Evolutionary conservation across 2,888 invertebrate species (phyloP).

Genomic region (Creontiades dilutus): DNA sequence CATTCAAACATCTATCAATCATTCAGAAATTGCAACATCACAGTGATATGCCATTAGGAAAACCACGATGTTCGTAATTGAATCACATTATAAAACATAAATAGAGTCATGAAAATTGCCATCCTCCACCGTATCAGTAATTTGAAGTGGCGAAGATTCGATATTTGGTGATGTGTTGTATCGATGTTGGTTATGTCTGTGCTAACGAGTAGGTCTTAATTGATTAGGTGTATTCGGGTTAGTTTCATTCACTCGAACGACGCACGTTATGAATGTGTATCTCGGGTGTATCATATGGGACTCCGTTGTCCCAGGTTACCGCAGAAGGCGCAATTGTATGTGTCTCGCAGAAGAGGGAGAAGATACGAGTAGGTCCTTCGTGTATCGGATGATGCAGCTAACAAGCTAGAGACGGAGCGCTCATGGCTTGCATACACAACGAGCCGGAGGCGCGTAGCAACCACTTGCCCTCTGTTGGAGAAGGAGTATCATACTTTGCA

Average conservation of each 20-base stretch:
- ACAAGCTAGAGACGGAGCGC: constrained; percentile 25
- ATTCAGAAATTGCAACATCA: too few species aligned
- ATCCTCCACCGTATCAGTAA: too few species aligned
- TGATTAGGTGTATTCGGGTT: not conserved
- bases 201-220: too few species aligned
- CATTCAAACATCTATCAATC: too few species aligned
- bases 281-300: not conserved
- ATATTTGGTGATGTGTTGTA: too few species aligned
- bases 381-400: constrained; percentile 49
- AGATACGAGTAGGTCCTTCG: not conserved
- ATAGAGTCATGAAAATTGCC: too few species aligned
- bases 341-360: not conserved
- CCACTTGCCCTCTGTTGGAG: not conserved
- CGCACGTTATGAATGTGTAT: not conserved
- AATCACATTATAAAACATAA: too few species aligned
- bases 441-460: constrained; percentile 28
- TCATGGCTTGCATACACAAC: constrained; percentile 49
- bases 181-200: too few species aligned
- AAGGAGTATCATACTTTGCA: constrained; percentile 9
- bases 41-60: too few species aligned
- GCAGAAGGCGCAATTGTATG: not conserved
- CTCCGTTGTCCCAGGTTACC: not conserved
- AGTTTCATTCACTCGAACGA: not conserved
- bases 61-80: too few species aligned
- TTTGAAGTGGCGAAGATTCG: too few species aligned